Percentiles rank a stretch among this genome's conserved stretches.
Evolutionary conservation across 1,140 invertebrate species (phyloP).

Genomic region (Pseudoatta argentina): DNA sequence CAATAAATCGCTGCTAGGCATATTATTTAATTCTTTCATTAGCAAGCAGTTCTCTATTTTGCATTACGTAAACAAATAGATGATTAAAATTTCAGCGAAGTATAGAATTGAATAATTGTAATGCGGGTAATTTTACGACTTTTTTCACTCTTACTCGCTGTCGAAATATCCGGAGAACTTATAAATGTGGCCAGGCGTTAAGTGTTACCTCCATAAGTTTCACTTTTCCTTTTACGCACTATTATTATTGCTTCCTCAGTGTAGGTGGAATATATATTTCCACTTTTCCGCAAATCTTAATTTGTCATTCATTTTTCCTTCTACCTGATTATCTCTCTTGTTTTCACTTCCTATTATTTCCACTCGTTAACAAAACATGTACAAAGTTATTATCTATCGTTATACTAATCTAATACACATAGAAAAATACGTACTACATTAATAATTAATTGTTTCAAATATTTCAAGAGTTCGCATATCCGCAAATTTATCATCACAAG

Average conservation of each 20-base stretch:
- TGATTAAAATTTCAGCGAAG: neutral
- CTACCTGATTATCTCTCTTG: neutral
- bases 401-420: neutral
- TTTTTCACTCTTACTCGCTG: constrained; percentile 9
- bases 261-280: constrained; percentile 34
- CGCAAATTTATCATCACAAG: too few species aligned
- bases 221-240: constrained; percentile 62
- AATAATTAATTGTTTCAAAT: too few species aligned
- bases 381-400: neutral
- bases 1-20: too few species aligned
- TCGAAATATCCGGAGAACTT: constrained; percentile 26
- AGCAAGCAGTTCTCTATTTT: neutral
- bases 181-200: constrained; percentile 55
- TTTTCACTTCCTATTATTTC: neutral
- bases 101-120: neutral
- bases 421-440: too few species aligned
- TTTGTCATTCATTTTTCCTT: neutral
- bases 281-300: constrained; percentile 19
- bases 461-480: too few species aligned
- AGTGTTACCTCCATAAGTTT: constrained; percentile 59
- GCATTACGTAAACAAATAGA: constrained; percentile 2
- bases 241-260: constrained; percentile 36
- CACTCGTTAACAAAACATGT: neutral
- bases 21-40: neutral
- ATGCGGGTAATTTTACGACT: constrained; percentile 53